A percentile compares a stretch with the other conserved stretches of the same genome.
phyloP scores from a whole-genome alignment of 2,797 vertebrate genomes.

The Falco concolor region DNA sequence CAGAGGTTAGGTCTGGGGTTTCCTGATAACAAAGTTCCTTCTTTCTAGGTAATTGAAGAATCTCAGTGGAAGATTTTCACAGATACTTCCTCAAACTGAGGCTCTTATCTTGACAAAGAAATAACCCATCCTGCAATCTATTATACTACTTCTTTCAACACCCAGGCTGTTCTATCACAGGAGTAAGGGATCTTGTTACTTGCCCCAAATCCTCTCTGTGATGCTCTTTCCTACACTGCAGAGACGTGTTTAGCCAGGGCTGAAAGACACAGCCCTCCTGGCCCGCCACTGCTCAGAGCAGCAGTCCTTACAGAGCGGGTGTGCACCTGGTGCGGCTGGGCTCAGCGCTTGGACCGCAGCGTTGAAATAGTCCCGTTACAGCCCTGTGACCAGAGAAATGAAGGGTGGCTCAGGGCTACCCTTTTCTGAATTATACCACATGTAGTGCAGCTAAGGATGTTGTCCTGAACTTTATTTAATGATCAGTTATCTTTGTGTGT shows the following conservation, averaged over 20 bases:
- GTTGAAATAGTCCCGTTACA: neutral
- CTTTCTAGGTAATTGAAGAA: neutral
- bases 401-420: neutral
- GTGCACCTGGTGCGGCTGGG: neutral
- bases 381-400: neutral
- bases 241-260: neutral
- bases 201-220: neutral
- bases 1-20: neutral
- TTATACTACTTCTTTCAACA: neutral
- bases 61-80: neutral
- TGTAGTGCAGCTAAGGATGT: neutral
- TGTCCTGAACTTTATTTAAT: neutral
- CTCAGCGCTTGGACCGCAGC: neutral
- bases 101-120: neutral
- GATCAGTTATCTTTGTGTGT: neutral
- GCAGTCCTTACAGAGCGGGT: accelerated
- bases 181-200: neutral
- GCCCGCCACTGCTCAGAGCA: neutral
- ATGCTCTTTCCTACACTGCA: neutral
- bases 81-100: neutral
- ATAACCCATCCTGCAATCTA: neutral
- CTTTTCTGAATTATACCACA: neutral
- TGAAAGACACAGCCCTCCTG: neutral
- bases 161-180: neutral
- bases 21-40: neutral